Conservation (phyloP, 2,797 vertebrate genomes). For the Psittacula derbiana region DNA sequence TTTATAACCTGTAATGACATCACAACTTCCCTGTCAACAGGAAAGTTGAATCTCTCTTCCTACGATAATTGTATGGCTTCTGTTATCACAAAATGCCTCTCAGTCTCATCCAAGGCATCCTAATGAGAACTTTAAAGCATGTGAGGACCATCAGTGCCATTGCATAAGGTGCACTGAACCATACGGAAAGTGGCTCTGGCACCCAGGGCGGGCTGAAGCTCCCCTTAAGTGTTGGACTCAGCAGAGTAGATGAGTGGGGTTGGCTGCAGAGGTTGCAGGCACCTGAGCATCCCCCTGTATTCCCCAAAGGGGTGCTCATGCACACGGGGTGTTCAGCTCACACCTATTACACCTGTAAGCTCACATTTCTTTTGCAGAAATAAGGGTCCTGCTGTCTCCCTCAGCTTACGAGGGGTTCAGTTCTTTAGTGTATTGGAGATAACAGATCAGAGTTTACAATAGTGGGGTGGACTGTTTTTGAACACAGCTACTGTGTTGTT, state of each 20-base stretch:
- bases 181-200: background rate
- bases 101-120: background rate
- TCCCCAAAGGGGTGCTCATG: background rate
- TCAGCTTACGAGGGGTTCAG: background rate
- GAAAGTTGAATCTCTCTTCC: conserved; percentile 6
- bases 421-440: background rate
- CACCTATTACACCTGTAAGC: too few species aligned
- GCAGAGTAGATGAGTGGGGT: fast-evolving
- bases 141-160: fast-evolving
- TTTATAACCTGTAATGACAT: background rate
- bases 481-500: background rate
- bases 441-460: background rate
- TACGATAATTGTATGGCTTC: background rate
- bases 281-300: background rate
- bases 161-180: fast-evolving
- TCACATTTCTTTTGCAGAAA: background rate
- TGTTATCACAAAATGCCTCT: background rate
- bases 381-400: background rate
- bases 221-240: background rate
- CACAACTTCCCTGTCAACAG: conserved; percentile 10
- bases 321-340: background rate
- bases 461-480: background rate
- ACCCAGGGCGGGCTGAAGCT: background rate
- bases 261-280: background rate
- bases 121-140: background rate